phyloP scores from a whole-genome alignment of 2,113 vertebrate genomes.

The Etia nguti region DNA sequence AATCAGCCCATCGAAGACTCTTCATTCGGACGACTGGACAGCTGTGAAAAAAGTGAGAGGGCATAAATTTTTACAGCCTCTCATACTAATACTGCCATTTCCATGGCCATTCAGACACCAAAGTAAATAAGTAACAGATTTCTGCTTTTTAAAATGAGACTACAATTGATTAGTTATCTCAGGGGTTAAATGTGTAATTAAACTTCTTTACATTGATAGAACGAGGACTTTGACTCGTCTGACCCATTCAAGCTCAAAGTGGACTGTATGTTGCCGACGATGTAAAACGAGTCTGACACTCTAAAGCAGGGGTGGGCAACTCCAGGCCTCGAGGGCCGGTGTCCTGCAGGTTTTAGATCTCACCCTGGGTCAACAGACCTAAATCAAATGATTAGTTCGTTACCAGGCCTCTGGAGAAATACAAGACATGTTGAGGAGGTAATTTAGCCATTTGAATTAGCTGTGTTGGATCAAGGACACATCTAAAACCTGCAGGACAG shows the following conservation, averaged over 20 bases:
- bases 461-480: too few species aligned
- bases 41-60: background rate
- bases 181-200: background rate
- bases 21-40: background rate
- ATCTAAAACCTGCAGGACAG: background rate
- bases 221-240: background rate
- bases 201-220: background rate
- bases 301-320: background rate
- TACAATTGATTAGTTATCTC: background rate
- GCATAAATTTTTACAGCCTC: background rate
- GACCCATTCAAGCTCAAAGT: background rate
- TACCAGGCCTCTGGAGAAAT: background rate
- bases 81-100: background rate
- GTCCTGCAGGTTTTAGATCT: background rate
- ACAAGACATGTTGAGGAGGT: background rate
- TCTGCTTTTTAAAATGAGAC: too few species aligned
- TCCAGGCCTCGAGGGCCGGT: background rate
- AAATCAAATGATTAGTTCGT: background rate
- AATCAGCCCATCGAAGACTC: background rate
- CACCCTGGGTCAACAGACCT: background rate
- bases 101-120: background rate
- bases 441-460: background rate
- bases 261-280: background rate
- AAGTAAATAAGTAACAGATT: background rate
- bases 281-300: background rate